These are phyloP conservation scores for Physocephala rufipes DNA, from an alignment of 2,888 invertebrate species.

Conservation along the genomic window DNA sequence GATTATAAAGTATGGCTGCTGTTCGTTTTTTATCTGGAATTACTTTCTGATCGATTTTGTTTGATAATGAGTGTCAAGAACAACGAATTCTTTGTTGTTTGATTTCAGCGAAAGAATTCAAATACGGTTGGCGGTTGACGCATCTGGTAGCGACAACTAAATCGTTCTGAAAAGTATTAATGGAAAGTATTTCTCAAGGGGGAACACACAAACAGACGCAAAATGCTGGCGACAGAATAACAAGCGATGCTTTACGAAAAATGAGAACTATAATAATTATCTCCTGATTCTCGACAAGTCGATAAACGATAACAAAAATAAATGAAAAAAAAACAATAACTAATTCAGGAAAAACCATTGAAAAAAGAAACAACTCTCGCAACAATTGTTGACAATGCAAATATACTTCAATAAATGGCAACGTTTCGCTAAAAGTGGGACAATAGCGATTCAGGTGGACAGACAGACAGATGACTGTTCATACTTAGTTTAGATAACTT, in stretches of 20 bases:
- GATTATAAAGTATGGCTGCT: constrained; percentile 7
- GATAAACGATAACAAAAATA: constrained; percentile 28
- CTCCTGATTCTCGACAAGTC: constrained; percentile 17
- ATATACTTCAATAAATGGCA: background rate
- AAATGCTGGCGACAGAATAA: background rate
- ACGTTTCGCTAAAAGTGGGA: background rate
- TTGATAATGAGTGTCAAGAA: background rate
- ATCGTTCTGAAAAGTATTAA: no score
- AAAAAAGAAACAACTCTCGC: constrained; percentile 17
- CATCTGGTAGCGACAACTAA: constrained; percentile 14
- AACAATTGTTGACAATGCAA: background rate
- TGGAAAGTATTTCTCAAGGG: no score
- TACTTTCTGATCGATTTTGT: no score
- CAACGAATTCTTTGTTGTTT: background rate
- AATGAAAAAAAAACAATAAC: no score
- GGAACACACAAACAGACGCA: no score
- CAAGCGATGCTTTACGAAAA: no score
- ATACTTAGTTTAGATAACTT: no score
- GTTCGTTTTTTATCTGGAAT: no score
- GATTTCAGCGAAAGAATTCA: no score
- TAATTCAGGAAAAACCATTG: background rate
- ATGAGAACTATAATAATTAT: background rate
- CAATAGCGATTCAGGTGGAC: no score
- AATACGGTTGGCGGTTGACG: background rate
- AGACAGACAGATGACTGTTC: no score